Evolutionary conservation across 2,113 vertebrate genomes (phyloP).

Genomic region (Dendropsophus ebraccatus): DNA sequence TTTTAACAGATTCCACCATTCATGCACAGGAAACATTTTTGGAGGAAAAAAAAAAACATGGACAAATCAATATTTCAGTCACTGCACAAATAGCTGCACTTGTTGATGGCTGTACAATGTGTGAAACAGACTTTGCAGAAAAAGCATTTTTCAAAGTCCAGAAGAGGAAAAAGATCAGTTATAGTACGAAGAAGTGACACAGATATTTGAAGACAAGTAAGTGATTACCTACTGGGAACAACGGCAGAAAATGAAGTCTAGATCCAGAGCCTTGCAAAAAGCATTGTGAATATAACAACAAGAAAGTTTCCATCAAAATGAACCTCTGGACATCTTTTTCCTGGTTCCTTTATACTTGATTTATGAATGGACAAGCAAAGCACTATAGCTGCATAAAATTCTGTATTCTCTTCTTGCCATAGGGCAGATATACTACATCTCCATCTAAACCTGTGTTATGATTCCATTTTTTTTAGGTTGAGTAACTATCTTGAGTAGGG

Average conservation of each 20-base stretch:
- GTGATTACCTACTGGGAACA: constrained; percentile 40
- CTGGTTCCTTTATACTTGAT: constrained; percentile 15
- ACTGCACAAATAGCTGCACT: background rate
- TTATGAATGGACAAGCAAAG: constrained; percentile 24
- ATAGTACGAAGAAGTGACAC: constrained; percentile 30
- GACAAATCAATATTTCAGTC: constrained; percentile 37
- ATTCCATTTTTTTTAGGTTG: background rate
- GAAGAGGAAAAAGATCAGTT: constrained; percentile 34
- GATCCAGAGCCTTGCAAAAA: constrained; percentile 5
- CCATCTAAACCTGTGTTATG: background rate
- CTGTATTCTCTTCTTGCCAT: background rate
- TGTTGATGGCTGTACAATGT: background rate
- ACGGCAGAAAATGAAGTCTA: constrained; percentile 22
- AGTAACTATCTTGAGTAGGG: background rate
- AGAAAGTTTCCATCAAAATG: constrained; percentile 21
- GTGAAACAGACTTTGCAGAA: constrained; percentile 7
- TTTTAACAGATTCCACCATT: too few relatives aligned
- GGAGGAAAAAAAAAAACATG: constrained; percentile 1
- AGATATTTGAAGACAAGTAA: constrained; percentile 37
- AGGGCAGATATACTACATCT: background rate
- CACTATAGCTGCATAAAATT: background rate
- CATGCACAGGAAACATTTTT: background rate
- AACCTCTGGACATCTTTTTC: constrained; percentile 38
- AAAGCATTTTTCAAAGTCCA: constrained; percentile 17
- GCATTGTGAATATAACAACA: constrained; percentile 10